Percentiles rank a stretch among this genome's conserved stretches.
phyloP scores from a whole-genome alignment of 2,113 vertebrate genomes.

The Phasianus colchicus region DNA sequence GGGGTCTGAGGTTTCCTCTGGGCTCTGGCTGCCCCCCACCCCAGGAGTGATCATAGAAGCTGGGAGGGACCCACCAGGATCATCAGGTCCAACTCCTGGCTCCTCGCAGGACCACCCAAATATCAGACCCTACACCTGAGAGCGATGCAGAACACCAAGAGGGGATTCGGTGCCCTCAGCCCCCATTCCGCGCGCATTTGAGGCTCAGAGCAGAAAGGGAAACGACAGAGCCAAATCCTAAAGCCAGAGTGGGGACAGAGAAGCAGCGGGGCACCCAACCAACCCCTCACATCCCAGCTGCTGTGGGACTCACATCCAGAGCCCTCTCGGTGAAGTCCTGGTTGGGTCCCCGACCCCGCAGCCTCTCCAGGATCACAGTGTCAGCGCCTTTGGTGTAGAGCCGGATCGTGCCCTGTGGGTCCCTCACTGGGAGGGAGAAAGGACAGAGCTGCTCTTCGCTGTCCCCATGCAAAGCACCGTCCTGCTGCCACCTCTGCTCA shows the following conservation, averaged over 20 bases:
- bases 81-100: no score
- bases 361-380: constrained; percentile 85
- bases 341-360: constrained; percentile 60
- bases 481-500: constrained; percentile 39
- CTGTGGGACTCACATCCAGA: constrained; percentile 80
- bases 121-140: no score
- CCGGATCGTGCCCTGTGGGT: constrained; percentile 86
- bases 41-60: no score
- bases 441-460: accelerated
- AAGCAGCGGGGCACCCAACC: not conserved
- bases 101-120: no score
- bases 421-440: constrained; percentile 79
- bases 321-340: constrained; percentile 79
- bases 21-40: not conserved
- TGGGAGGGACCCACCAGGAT: no score
- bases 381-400: constrained; percentile 96
- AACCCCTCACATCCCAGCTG: not conserved
- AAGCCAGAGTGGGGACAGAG: not conserved
- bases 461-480: not conserved
- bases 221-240: not conserved
- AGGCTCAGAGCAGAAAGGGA: not conserved
- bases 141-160: not conserved
- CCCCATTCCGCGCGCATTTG: not conserved
- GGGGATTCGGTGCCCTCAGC: not conserved
- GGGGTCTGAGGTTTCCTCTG: not conserved